Evolutionary conservation across 2,888 invertebrate species (phyloP).

Genomic region (Lordiphosa andalusiaca): DNA sequence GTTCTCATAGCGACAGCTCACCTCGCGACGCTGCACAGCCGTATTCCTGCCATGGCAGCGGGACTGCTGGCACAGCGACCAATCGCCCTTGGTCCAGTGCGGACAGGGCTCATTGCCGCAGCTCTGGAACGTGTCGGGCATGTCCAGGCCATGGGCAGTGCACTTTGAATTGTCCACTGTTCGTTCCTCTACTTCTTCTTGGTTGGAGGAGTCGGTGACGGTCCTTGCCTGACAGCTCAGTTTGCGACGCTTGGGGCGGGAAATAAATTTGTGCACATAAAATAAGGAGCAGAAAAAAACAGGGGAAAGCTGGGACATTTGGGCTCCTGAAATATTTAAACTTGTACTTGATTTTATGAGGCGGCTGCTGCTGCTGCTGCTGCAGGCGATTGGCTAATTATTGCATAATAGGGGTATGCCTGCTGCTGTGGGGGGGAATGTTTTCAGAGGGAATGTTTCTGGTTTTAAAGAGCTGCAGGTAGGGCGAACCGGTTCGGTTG

Average conservation of each 20-base stretch:
- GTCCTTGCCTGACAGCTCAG: constrained; percentile 63
- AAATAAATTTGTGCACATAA: constrained; percentile 35
- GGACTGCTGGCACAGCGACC: constrained; percentile 87
- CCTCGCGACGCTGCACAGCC: constrained; percentile 87
- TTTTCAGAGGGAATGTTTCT: background rate
- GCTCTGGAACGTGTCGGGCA: constrained; percentile 84
- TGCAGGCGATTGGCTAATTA: constrained; percentile 61
- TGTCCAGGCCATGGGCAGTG: constrained; percentile 85
- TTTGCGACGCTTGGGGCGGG: constrained; percentile 68
- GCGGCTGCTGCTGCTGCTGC: constrained; percentile 9
- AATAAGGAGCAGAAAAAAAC: constrained; percentile 34
- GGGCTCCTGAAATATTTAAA: constrained; percentile 61
- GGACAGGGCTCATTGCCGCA: constrained; percentile 87
- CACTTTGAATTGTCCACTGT: constrained; percentile 85
- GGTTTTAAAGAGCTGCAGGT: background rate
- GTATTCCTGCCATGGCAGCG: constrained; percentile 89
- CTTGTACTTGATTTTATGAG: constrained; percentile 45
- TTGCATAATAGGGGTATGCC: constrained; percentile 37
- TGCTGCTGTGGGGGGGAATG: constrained; percentile 12
- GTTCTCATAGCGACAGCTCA: constrained; percentile 81
- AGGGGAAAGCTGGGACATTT: constrained; percentile 12
- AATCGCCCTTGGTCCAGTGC: constrained; percentile 86
- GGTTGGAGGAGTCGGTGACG: constrained; percentile 1
- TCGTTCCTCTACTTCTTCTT: constrained; percentile 1
- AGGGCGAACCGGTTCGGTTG: background rate